Base-by-base conservation (phyloP, 1,140 invertebrate genomes). In the Bicyclus anynana region DNA sequence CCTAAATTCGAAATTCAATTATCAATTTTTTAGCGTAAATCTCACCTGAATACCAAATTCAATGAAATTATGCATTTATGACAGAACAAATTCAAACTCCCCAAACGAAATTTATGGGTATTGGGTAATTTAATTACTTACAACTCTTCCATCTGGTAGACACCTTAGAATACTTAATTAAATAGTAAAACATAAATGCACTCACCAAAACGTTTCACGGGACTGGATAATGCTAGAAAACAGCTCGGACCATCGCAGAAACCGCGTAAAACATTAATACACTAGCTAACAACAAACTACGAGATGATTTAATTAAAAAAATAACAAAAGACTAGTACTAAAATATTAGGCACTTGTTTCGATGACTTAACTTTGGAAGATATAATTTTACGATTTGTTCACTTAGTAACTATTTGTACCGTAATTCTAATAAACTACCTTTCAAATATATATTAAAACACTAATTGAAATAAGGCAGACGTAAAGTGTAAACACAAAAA, bases 191-290 rank as follows among this genome's bases (percentile, higher is more conserved):
- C 2, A 23, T 23, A 35, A 35, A n/a, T 50, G n/a, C 49, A 81
- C 84, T 87, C 56, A 87, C 84, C 84, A 87, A 87, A 84, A 74
- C 71, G 63, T 69, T 85, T 67, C 77, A 73, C 20, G 53, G 50
- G 44, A 75, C 81, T 73, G 74, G 74, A 72, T 74, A 60, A 84
- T 86, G 84, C 84, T 87, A 87, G 84, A 87, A 87, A 87, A 87
- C 84, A 79, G 77, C 81, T 72, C 84, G 81, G 72, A 82, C 72
- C 84, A 87, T 87, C 53, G 72, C 84, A 82, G 71, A 60, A 69
- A 61, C 57, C 67, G 74, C 62, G 68, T 67, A 71, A 73, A 77
- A 70, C 73, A 77, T 77, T 75, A 67, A 74, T 72, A 75, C 70
- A 75, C 73, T 74, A 50, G 53, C 69, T 62, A 49, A 77, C 62